phyloP scores from a whole-genome alignment of 2,113 vertebrate species.

The Tychaedon coryphoeus region DNA sequence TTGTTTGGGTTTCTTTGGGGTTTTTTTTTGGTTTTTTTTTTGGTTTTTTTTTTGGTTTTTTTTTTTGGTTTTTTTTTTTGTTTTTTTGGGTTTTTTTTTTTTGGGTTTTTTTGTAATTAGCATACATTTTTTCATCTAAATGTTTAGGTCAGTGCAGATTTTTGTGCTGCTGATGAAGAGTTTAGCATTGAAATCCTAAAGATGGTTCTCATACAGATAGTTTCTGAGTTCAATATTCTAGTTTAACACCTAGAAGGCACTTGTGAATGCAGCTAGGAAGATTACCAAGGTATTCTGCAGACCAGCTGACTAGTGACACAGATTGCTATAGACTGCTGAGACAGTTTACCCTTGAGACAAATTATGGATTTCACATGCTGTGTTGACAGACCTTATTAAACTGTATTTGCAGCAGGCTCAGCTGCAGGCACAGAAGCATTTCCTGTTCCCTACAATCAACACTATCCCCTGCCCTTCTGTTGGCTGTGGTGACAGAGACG shows the following conservation, averaged over 20 bases:
- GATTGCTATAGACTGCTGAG: background rate
- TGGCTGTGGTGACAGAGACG: rapidly evolving
- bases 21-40: no score
- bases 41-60: no score
- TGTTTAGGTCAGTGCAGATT: background rate
- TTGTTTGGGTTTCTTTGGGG: no score
- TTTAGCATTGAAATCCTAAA: background rate
- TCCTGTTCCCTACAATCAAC: background rate
- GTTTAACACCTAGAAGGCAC: background rate
- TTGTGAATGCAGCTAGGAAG: background rate
- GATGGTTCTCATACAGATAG: background rate
- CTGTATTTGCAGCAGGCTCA: background rate
- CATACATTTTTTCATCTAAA: background rate
- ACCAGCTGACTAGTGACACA: background rate
- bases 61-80: no score
- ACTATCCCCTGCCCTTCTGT: background rate
- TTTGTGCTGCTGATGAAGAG: background rate
- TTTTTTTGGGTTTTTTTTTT: background rate
- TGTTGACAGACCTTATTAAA: background rate
- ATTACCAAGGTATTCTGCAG: background rate
- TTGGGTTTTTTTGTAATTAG: background rate
- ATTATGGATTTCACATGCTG: background rate
- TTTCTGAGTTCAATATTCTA: background rate
- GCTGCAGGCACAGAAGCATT: background rate
- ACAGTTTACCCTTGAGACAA: background rate